Evolutionary conservation across 2,797 vertebrate species (phyloP).

Genomic region (Spheniscus humboldti): DNA sequence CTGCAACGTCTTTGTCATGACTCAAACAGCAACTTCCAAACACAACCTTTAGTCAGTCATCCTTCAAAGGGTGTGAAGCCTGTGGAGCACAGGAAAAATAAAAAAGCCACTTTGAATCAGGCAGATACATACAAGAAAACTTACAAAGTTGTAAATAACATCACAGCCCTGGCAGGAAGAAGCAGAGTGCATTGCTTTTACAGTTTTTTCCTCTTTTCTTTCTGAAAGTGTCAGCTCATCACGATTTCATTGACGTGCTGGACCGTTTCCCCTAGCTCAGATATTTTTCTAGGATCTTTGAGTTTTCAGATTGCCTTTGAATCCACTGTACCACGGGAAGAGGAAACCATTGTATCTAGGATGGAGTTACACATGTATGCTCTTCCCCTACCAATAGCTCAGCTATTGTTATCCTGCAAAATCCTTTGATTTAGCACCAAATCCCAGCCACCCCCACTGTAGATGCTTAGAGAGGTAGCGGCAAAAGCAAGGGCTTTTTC

Average conservation of each 20-base stretch:
- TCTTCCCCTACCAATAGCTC: background rate
- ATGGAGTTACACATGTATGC: background rate
- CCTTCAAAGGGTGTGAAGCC: conserved; percentile 20
- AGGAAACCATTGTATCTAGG: conserved; percentile 30
- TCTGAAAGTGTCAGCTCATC: conserved; percentile 14
- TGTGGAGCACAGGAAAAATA: conserved; percentile 42
- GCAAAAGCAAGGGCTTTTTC: background rate
- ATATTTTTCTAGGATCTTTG: conserved; percentile 38
- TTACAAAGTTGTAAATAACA: conserved; percentile 45
- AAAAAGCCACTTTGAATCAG: background rate
- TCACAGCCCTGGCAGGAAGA: conserved; percentile 49
- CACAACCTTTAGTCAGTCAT: background rate
- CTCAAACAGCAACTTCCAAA: background rate
- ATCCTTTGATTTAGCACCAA: conserved; percentile 33
- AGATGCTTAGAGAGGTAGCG: background rate
- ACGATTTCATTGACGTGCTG: conserved; percentile 22
- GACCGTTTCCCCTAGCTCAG: conserved; percentile 26
- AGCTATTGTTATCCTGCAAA: conserved; percentile 6
- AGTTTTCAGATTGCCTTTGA: conserved; percentile 44
- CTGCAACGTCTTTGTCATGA: background rate
- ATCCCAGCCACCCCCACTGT: background rate
- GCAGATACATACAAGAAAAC: background rate
- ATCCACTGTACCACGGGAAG: conserved; percentile 8
- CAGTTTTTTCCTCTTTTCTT: conserved; percentile 60
- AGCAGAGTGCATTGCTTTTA: conserved; percentile 44